Evolutionary conservation across 2,113 vertebrate species (phyloP).

Genomic region (Aptenodytes patagonicus): DNA sequence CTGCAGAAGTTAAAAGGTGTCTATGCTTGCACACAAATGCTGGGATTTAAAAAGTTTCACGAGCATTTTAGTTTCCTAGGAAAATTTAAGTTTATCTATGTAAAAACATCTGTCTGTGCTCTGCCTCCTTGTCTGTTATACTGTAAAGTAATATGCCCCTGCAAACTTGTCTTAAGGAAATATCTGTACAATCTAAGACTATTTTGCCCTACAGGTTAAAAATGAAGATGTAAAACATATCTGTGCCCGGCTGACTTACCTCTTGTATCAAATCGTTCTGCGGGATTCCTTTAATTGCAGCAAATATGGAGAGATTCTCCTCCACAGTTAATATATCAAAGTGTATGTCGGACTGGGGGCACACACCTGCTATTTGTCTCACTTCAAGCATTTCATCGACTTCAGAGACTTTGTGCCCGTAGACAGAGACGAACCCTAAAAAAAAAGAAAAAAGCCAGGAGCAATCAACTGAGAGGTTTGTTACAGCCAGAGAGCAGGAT

Average conservation of each 20-base stretch:
- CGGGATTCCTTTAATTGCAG: slow-evolving; percentile 92
- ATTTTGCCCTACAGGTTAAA: not conserved
- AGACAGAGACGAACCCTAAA: slow-evolving; percentile 88
- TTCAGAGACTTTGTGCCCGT: slow-evolving; percentile 86
- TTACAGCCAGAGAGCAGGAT: not conserved
- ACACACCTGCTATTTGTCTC: slow-evolving; percentile 91
- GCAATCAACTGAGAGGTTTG: not conserved
- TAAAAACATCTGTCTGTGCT: not conserved
- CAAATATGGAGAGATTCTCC: slow-evolving; percentile 93
- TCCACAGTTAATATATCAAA: slow-evolving; percentile 95
- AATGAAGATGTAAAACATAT: rapidly evolving
- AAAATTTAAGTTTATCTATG: not conserved
- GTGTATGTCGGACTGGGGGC: slow-evolving; percentile 94
- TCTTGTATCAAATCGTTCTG: slow-evolving; percentile 82
- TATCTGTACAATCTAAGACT: rapidly evolving
- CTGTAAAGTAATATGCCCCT: rapidly evolving
- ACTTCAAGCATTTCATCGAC: slow-evolving; percentile 89
- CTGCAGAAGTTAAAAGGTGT: not conserved
- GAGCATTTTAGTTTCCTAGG: not conserved
- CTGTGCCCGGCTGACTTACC: slow-evolving; percentile 64
- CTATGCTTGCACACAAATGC: not conserved
- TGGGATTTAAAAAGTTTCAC: not conserved
- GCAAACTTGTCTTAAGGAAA: not conserved
- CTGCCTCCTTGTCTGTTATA: not conserved
- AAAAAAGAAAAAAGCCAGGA: not conserved